Evolutionary conservation across 2,888 invertebrate genomes (phyloP).

Genomic region (Mactromeris polynyma): DNA sequence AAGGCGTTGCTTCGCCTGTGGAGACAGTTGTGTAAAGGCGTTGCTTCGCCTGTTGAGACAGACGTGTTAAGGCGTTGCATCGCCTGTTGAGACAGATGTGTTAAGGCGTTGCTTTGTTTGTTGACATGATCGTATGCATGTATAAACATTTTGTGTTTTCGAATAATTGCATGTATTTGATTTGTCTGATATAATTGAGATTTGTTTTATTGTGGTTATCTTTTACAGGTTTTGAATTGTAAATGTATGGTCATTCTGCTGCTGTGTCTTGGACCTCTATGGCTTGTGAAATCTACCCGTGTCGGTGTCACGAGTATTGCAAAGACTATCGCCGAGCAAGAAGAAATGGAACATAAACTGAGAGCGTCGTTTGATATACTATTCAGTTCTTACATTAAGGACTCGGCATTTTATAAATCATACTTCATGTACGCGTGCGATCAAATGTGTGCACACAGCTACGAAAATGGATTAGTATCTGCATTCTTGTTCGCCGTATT

Average conservation of each 20-base stretch:
- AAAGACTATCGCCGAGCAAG: neutral
- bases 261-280: neutral
- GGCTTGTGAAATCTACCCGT: neutral
- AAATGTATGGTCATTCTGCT: neutral
- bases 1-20: no score
- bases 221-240: neutral
- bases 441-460: neutral
- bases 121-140: no score
- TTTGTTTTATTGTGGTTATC: no score
- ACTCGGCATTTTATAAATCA: neutral
- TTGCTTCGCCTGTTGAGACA: no score
- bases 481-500: slow-evolving; percentile 1
- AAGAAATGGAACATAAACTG: neutral
- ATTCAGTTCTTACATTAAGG: neutral
- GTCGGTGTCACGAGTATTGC: neutral
- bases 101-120: no score
- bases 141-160: no score
- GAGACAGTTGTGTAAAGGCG: no score
- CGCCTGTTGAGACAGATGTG: no score
- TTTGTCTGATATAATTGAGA: no score
- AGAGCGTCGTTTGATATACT: neutral
- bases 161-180: no score
- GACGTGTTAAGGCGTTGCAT: no score
- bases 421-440: slow-evolving; percentile 11
- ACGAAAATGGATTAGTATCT: neutral